A percentile compares a stretch with the other conserved stretches of the same genome.
Evolutionary conservation across 2,888 invertebrate species (phyloP).

Genomic region (Conistra vaccinii): DNA sequence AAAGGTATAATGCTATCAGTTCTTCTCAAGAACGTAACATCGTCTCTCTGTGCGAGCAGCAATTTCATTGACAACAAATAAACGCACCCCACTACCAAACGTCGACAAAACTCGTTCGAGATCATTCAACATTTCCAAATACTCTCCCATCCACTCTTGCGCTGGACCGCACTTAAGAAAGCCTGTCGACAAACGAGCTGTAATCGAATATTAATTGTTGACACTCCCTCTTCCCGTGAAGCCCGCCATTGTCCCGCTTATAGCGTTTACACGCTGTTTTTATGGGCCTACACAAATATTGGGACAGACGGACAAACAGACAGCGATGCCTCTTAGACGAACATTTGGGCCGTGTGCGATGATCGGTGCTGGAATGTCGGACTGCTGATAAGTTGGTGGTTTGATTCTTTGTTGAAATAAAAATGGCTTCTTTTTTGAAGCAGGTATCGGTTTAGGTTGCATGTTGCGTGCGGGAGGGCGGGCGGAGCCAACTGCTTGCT

Average conservation of each 20-base stretch:
- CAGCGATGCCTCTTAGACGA: conserved; percentile 53
- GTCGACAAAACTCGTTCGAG: conserved; percentile 35
- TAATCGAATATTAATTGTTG: conserved; percentile 72
- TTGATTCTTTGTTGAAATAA: not conserved
- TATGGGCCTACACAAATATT: conserved; percentile 64
- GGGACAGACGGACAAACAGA: conserved; percentile 63
- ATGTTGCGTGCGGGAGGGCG: not conserved
- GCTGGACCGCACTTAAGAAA: conserved; percentile 44
- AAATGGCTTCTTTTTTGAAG: not conserved
- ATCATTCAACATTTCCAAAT: conserved; percentile 13
- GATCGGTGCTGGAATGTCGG: not conserved
- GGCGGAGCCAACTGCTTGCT: not conserved
- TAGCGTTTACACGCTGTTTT: conserved; percentile 66
- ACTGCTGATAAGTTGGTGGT: not conserved
- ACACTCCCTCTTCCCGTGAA: conserved; percentile 64
- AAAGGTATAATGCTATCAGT: not conserved
- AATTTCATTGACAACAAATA: conserved; percentile 18
- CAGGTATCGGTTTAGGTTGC: not conserved
- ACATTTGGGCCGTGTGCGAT: conserved; percentile 29
- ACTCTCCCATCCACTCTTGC: conserved; percentile 21
- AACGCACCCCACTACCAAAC: conserved; percentile 5
- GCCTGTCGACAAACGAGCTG: conserved; percentile 53
- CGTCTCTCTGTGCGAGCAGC: not conserved
- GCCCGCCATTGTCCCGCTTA: conserved; percentile 57
- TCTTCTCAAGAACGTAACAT: not conserved